A percentile compares a stretch with the other conserved stretches of the same genome.
Conservation (phyloP, 2,113 vertebrate species). For the Petromus typicus region DNA sequence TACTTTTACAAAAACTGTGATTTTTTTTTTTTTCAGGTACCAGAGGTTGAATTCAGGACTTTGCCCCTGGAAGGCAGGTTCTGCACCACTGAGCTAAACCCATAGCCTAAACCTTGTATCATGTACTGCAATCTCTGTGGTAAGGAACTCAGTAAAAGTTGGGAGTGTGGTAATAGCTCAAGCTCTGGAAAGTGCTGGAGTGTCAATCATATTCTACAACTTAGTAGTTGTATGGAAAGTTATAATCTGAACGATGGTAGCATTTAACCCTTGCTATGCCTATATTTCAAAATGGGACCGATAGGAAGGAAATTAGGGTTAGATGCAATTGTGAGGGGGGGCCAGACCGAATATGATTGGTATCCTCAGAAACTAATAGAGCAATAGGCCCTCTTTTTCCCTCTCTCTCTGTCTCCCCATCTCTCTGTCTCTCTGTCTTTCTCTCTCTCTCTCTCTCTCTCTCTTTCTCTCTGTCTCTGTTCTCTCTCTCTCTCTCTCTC, state of each 20-base stretch:
- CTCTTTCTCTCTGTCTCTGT: not conserved
- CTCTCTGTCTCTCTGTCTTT: not conserved
- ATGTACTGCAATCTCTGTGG: not conserved
- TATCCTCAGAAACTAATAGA: not conserved
- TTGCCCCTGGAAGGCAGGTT: too few relatives aligned
- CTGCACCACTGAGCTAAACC: too few relatives aligned
- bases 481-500: not conserved
- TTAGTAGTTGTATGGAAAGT: not conserved
- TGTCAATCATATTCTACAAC: not conserved
- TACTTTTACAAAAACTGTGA: too few relatives aligned
- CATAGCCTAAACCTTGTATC: not conserved
- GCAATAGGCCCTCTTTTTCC: too few relatives aligned
- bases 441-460: not conserved
- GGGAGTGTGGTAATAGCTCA: not conserved
- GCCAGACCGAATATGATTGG: not conserved
- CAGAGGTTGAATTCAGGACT: too few relatives aligned
- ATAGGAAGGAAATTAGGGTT: not conserved
- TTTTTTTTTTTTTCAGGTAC: too few relatives aligned
- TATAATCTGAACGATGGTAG: not conserved
- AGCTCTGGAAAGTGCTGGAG: not conserved
- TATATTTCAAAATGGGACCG: not conserved
- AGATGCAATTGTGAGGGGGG: not conserved
- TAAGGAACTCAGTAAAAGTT: not conserved
- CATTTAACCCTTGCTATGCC: not conserved
- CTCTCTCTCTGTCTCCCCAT: not conserved